These are phyloP conservation scores for Arvicanthis niloticus DNA, from an alignment of 2,113 vertebrate species.

Conservation along the genomic window DNA sequence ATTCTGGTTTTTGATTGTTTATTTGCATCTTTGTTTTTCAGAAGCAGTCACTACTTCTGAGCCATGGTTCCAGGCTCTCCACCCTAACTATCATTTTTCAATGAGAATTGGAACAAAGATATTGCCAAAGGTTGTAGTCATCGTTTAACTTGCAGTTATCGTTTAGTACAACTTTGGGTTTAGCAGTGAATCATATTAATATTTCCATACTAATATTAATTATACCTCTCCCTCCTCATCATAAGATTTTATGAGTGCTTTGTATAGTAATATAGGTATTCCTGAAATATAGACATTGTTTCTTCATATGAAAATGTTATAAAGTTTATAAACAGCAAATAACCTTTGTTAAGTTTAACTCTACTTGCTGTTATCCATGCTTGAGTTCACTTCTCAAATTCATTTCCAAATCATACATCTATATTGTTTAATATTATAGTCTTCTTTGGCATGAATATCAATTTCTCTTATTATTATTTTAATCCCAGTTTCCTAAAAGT, in stretches of 20 bases:
- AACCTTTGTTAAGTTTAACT: neutral
- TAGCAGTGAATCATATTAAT: neutral
- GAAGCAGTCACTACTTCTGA: too few species aligned
- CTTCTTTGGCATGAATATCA: neutral
- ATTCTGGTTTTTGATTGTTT: neutral
- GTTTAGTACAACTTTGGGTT: neutral
- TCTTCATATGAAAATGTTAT: neutral
- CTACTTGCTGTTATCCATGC: neutral
- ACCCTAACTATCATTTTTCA: neutral
- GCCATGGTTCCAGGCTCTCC: neutral
- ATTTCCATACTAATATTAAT: neutral
- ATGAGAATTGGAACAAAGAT: neutral
- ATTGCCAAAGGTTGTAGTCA: neutral
- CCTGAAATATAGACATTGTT: neutral
- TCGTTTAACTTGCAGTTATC: neutral
- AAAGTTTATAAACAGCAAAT: neutral
- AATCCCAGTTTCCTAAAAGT: neutral
- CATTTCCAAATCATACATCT: neutral
- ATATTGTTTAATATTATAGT: conserved; percentile 23
- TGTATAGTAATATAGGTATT: neutral
- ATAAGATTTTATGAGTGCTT: neutral
- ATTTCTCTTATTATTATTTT: neutral
- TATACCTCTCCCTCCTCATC: neutral
- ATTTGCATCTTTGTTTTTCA: neutral
- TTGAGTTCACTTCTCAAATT: neutral